These are phyloP conservation scores for Gnathonemus longibarbis DNA, from an alignment of 2,113 vertebrate genomes.

Conservation along the genomic window DNA sequence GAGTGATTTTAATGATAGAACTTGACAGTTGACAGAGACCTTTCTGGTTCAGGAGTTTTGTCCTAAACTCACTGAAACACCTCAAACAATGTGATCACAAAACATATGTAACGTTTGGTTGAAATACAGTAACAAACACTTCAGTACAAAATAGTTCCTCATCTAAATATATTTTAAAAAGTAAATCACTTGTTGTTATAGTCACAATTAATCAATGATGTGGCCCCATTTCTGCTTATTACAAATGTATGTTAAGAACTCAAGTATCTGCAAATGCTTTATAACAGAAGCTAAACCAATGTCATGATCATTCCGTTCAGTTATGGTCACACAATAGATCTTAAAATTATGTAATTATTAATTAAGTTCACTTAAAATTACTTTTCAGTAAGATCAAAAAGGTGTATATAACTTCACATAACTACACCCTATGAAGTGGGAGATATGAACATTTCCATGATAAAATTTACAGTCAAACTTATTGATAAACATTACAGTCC, in stretches of 20 bases:
- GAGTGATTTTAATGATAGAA: not conserved
- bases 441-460: not conserved
- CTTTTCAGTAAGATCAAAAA: too few relatives aligned
- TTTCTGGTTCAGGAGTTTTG: not conserved
- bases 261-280: not conserved
- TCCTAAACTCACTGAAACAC: not conserved
- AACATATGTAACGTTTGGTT: not conserved
- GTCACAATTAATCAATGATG: too few relatives aligned
- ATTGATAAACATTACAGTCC: not conserved
- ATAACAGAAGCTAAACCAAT: not conserved
- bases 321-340: not conserved
- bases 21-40: not conserved
- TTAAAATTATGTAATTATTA: too few relatives aligned
- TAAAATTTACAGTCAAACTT: not conserved
- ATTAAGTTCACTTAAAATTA: too few relatives aligned
- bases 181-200: too few relatives aligned
- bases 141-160: not conserved
- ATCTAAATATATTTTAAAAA: not conserved
- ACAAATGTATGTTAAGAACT: not conserved
- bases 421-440: too few relatives aligned
- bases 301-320: not conserved
- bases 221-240: not conserved
- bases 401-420: too few relatives aligned
- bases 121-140: not conserved
- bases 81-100: not conserved